These are phyloP conservation scores for Itoplectis maculator DNA, from an alignment of 2,888 invertebrate species.

Conservation along the genomic window DNA sequence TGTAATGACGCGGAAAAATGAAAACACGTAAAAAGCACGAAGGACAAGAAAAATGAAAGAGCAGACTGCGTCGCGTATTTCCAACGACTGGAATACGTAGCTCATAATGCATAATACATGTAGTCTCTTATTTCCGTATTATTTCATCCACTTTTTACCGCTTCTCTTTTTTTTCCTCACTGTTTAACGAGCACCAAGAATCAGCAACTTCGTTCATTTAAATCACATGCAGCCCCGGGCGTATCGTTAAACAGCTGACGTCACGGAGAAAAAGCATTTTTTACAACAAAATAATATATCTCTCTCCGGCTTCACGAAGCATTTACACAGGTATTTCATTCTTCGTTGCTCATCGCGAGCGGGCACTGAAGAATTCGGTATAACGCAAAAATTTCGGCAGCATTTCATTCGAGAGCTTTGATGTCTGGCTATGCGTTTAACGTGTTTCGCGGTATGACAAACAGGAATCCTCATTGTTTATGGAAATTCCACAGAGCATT, in stretches of 20 bases:
- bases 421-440: no score
- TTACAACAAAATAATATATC: background rate
- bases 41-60: background rate
- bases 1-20: background rate
- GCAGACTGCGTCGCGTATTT: background rate
- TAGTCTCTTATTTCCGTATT: background rate
- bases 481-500: no score
- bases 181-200: background rate
- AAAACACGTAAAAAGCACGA: background rate
- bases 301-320: background rate
- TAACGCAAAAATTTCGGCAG: background rate
- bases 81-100: background rate
- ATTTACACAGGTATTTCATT: background rate
- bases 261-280: background rate
- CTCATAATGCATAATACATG: constrained; percentile 5
- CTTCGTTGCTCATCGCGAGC: background rate
- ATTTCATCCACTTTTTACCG: background rate
- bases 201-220: background rate
- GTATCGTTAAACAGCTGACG: background rate
- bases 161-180: background rate
- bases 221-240: background rate
- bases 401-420: no score
- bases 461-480: no score
- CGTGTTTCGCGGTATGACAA: no score
- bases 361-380: background rate